These are phyloP conservation scores for Hippocampus kuda DNA, from an alignment of 2,797 vertebrate species.

Conservation along the genomic window DNA sequence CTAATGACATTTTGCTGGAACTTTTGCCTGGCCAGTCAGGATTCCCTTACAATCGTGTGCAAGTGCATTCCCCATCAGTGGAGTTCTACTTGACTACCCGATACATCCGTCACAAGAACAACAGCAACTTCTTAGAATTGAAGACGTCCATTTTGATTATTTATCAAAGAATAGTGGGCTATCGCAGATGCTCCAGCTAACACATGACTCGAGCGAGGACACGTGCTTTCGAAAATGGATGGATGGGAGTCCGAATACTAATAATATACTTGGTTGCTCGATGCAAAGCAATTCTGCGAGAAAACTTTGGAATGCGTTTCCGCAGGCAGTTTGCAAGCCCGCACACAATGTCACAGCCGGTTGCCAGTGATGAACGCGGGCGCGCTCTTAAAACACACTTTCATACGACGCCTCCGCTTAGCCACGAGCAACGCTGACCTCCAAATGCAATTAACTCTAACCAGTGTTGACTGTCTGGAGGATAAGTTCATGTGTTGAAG, in stretches of 20 bases:
- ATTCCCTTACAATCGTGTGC: slow-evolving; percentile 27
- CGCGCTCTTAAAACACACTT: slow-evolving; percentile 1
- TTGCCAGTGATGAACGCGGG: slow-evolving; percentile 10
- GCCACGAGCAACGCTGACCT: background rate
- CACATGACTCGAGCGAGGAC: background rate
- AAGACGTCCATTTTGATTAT: too few species aligned
- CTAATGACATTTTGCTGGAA: slow-evolving; percentile 45
- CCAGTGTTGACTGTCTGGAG: slow-evolving; percentile 7
- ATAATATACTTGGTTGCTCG: slow-evolving; percentile 24
- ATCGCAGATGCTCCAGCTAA: too few species aligned
- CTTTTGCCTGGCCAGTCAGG: slow-evolving; percentile 24
- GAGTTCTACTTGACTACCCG: background rate
- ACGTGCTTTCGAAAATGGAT: background rate
- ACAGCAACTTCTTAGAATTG: too few species aligned
- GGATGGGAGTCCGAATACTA: background rate
- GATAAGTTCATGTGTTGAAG: slow-evolving; percentile 3
- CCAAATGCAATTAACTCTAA: slow-evolving; percentile 3
- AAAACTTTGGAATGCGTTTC: background rate
- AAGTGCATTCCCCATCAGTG: slow-evolving; percentile 9
- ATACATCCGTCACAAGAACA: too few species aligned
- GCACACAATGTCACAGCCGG: slow-evolving; percentile 15
- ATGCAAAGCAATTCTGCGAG: slow-evolving; percentile 16
- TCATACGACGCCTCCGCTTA: background rate
- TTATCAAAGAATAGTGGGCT: too few species aligned
- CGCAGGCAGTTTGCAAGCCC: slow-evolving; percentile 32